A percentile compares a stretch with the other conserved stretches of the same genome.
phyloP scores from a whole-genome alignment of 2,888 invertebrate species.

The Pediacus dermestoides region DNA sequence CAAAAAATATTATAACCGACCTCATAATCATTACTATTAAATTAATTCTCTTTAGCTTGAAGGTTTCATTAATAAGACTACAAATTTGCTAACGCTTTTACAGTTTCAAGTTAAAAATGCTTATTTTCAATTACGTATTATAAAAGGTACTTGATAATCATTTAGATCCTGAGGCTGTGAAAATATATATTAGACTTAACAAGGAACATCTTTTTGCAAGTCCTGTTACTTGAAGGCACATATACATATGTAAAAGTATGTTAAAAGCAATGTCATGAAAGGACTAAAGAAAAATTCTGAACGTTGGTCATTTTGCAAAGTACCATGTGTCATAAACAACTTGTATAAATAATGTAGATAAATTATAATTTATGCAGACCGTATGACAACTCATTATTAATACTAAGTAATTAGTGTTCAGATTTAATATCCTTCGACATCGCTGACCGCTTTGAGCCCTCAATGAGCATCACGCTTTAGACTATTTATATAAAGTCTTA shows the following conservation, averaged over 20 bases:
- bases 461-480: not conserved
- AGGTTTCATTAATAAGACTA: too few species aligned
- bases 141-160: too few species aligned
- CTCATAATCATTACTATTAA: too few species aligned
- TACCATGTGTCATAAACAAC: not conserved
- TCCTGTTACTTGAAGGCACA: not conserved
- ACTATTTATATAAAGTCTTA: not conserved
- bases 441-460: slow-evolving; percentile 1
- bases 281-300: not conserved
- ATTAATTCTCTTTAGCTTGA: too few species aligned
- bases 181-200: too few species aligned
- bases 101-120: too few species aligned
- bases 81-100: too few species aligned
- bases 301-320: not conserved
- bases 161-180: too few species aligned
- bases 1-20: too few species aligned
- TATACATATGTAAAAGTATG: slow-evolving; percentile 3
- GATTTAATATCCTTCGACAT: slow-evolving; percentile 1
- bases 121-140: too few species aligned
- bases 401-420: slow-evolving; percentile 6
- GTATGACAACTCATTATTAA: slow-evolving; percentile 8
- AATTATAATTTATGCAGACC: slow-evolving; percentile 5
- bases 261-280: slow-evolving; percentile 6
- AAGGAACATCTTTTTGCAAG: too few species aligned
- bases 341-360: slow-evolving; percentile 7